Percentiles rank a stretch among this genome's conserved stretches.
Evolutionary conservation across 2,113 vertebrate genomes (phyloP).

Genomic region (Struthidea cinerea): DNA sequence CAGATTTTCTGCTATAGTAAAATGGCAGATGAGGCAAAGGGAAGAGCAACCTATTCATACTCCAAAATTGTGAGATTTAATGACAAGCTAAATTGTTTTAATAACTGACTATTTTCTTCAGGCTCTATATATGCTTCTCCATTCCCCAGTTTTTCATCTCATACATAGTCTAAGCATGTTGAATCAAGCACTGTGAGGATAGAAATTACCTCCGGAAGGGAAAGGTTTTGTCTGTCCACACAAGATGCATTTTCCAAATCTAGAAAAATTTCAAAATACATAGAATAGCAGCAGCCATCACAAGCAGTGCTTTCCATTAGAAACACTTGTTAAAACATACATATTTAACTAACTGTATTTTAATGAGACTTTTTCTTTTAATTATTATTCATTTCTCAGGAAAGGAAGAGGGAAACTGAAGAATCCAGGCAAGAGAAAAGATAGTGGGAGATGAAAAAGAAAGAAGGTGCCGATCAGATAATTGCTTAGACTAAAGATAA

Average conservation of each 20-base stretch:
- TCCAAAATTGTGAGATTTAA: constrained; percentile 34
- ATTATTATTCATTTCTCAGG: neutral
- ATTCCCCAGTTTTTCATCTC: neutral
- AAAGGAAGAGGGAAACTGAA: neutral
- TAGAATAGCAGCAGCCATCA: neutral
- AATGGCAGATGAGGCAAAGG: neutral
- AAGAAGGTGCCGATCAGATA: neutral
- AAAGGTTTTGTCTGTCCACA: constrained; percentile 15
- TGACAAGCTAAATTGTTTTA: constrained; percentile 56
- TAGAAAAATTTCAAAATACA: neutral
- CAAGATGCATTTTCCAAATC: neutral
- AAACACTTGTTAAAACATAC: constrained; percentile 7
- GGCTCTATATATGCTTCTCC: constrained; percentile 6
- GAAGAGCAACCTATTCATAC: constrained; percentile 21
- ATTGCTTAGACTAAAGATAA: constrained; percentile 9
- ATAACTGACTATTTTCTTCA: constrained; percentile 54
- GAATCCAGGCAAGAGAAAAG: neutral
- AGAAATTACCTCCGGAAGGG: constrained; percentile 29
- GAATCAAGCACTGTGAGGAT: constrained; percentile 30
- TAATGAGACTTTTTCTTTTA: neutral
- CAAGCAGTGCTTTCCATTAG: neutral
- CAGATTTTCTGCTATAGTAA: neutral
- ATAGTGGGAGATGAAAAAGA: neutral
- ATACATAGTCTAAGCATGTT: neutral
- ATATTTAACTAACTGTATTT: neutral